phyloP scores from a whole-genome alignment of 2,113 vertebrate species.

The Festucalex cinctus region DNA sequence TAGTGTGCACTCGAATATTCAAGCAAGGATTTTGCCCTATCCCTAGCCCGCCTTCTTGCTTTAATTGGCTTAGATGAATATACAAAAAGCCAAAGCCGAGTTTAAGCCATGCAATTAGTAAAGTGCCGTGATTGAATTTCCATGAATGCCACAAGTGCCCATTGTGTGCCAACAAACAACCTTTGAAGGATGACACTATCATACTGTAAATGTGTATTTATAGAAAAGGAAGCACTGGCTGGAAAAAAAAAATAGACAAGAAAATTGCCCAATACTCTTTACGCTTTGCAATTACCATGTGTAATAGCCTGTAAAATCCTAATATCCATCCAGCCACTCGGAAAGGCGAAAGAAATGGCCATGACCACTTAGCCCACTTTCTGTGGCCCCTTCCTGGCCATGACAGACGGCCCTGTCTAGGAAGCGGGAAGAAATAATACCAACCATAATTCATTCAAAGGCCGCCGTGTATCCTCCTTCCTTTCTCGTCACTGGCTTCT shows the following conservation, averaged over 20 bases:
- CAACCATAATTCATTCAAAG: slow-evolving; percentile 74
- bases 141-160: slow-evolving; percentile 29
- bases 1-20: slow-evolving; percentile 44
- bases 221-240: slow-evolving; percentile 24
- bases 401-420: slow-evolving; percentile 75
- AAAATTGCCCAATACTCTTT: slow-evolving; percentile 72
- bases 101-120: slow-evolving; percentile 58
- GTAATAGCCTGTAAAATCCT: slow-evolving; percentile 81
- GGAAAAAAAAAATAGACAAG: slow-evolving; percentile 28
- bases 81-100: slow-evolving; percentile 57
- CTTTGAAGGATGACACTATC: slow-evolving; percentile 51
- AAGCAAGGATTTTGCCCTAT: slow-evolving; percentile 46
- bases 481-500: slow-evolving; percentile 56
- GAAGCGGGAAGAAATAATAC: slow-evolving; percentile 68
- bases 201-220: slow-evolving; percentile 61
- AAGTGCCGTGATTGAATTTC: slow-evolving; percentile 65
- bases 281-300: slow-evolving; percentile 76
- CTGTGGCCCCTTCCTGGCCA: slow-evolving; percentile 56
- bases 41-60: slow-evolving; percentile 27
- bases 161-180: slow-evolving; percentile 52
- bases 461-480: slow-evolving; percentile 59
- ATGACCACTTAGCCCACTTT: slow-evolving; percentile 74
- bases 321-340: slow-evolving; percentile 73
- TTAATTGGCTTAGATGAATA: slow-evolving; percentile 71
- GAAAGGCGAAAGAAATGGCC: slow-evolving; percentile 72